These are phyloP conservation scores for Gymnothorax javanicus DNA, from an alignment of 2,797 vertebrate species.

Conservation along the genomic window DNA sequence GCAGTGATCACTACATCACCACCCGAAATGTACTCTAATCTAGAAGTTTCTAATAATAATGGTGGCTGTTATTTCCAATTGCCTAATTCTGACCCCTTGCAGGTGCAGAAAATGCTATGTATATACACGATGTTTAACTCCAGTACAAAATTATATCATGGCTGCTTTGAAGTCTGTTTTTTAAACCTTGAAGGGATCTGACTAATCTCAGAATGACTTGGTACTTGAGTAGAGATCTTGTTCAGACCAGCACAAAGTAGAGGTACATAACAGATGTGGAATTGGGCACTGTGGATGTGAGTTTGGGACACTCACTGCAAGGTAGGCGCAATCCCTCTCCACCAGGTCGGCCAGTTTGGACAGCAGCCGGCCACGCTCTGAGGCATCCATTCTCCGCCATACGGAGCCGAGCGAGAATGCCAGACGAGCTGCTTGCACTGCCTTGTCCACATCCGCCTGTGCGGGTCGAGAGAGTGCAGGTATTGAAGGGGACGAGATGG, in stretches of 20 bases:
- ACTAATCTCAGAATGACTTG: not conserved
- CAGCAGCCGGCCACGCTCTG: conserved; percentile 88
- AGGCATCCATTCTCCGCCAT: conserved; percentile 96
- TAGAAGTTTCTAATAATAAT: conserved; percentile 33
- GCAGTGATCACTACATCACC: conserved; percentile 44
- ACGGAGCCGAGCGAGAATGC: conserved; percentile 92
- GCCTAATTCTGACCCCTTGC: not conserved
- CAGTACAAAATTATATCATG: not conserved
- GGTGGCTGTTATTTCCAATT: not conserved
- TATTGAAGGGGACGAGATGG: not conserved
- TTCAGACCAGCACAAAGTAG: not conserved
- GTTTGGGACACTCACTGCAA: conserved; percentile 76
- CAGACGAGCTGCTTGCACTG: conserved; percentile 88
- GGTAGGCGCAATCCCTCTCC: conserved; percentile 87
- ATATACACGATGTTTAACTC: not conserved
- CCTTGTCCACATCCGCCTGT: conserved; percentile 93
- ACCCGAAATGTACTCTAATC: conserved; percentile 22
- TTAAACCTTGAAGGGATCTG: not conserved
- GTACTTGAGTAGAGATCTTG: not conserved
- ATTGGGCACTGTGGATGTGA: not conserved
- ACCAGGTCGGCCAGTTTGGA: conserved; percentile 93
- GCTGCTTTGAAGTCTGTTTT: not conserved
- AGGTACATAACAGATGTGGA: not conserved
- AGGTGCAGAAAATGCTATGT: not conserved
- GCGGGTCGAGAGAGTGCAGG: not conserved